Conservation (phyloP, 2,797 vertebrate genomes). For the Sorex maritimensis region DNA sequence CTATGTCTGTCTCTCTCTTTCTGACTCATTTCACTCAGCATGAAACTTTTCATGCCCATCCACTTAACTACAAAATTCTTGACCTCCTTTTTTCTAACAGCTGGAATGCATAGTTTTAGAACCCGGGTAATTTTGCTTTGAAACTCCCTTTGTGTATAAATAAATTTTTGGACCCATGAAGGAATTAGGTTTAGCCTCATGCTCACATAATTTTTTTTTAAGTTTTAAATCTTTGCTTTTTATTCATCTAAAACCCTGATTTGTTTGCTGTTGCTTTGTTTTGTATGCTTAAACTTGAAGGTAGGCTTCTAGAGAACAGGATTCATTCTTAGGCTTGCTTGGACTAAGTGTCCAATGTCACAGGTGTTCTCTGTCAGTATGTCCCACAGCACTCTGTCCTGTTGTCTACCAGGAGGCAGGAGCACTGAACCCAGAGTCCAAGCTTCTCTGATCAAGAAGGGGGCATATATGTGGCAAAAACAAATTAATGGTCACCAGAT, state of each 20-base stretch:
- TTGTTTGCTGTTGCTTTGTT: slow-evolving; percentile 19
- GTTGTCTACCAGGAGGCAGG: background rate
- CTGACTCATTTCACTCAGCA: too few relatives aligned
- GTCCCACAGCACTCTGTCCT: background rate
- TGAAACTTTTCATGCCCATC: too few relatives aligned
- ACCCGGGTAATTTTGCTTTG: slow-evolving; percentile 57
- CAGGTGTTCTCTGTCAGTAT: background rate
- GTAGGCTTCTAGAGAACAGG: background rate
- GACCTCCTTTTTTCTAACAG: too few relatives aligned
- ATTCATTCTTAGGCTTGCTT: background rate
- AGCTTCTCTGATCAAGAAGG: too few relatives aligned
- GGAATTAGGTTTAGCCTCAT: background rate
- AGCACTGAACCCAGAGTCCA: background rate
- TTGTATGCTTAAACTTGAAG: slow-evolving; percentile 2
- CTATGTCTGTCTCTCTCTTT: too few relatives aligned
- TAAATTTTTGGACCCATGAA: background rate
- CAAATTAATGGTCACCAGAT: background rate
- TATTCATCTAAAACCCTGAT: background rate
- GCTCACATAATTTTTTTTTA: background rate
- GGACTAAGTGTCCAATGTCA: background rate
- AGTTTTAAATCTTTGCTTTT: background rate
- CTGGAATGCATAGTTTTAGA: slow-evolving; percentile 52
- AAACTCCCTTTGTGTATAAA: background rate
- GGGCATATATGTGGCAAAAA: background rate
- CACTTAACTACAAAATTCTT: too few relatives aligned